phyloP scores from a whole-genome alignment of 2,113 vertebrate species.

The Dipodomys spectabilis region DNA sequence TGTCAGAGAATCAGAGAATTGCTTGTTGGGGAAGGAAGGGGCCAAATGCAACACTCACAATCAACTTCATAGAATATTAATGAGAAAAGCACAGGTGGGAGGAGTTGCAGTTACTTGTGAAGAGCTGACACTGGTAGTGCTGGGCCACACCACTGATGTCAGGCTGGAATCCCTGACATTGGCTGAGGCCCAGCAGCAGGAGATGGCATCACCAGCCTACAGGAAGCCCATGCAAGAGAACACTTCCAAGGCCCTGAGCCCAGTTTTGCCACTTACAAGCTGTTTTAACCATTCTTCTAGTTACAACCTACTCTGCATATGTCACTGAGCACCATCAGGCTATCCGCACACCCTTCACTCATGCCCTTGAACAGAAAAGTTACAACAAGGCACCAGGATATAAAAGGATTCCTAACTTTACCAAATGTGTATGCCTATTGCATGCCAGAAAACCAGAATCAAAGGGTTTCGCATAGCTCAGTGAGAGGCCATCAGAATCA shows the following conservation, averaged over 20 bases:
- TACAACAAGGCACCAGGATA: not conserved
- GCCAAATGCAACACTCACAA: not conserved
- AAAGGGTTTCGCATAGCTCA: not conserved
- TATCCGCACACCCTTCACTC: not conserved
- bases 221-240: accelerated
- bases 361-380: not conserved
- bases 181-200: not conserved
- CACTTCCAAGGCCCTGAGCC: not conserved
- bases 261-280: not conserved
- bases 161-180: not conserved
- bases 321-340: not conserved
- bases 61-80: not conserved
- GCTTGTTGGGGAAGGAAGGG: not conserved
- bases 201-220: accelerated
- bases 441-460: not conserved
- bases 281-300: not conserved
- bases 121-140: not conserved
- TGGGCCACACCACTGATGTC: not conserved
- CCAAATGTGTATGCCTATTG: not conserved
- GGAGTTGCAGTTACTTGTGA: not conserved
- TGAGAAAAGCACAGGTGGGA: not conserved
- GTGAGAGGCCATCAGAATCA: not conserved
- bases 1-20: not conserved
- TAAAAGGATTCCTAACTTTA: accelerated
- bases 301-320: not conserved